Percentiles rank a stretch among this genome's conserved stretches.
phyloP scores from a whole-genome alignment of 2,888 invertebrate species.

The Orgyia antiqua region DNA sequence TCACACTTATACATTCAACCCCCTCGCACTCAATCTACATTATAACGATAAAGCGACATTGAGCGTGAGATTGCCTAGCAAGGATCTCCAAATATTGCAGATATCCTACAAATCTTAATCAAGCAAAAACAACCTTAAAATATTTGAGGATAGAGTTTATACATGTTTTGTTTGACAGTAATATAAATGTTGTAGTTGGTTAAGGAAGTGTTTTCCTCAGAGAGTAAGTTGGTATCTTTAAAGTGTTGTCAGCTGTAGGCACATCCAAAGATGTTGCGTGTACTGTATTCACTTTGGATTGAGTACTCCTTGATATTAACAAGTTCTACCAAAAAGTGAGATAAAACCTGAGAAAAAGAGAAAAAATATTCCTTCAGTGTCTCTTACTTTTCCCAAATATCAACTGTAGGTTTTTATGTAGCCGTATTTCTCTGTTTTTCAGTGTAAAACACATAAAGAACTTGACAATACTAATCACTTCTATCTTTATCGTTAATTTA shows the following conservation, averaged over 20 bases:
- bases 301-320: too few species aligned
- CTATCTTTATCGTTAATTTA: too few species aligned
- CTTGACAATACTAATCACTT: too few species aligned
- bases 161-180: constrained; percentile 3
- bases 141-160: constrained; percentile 4
- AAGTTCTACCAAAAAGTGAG: too few species aligned
- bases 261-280: too few species aligned
- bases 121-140: constrained; percentile 24
- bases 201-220: constrained; percentile 55
- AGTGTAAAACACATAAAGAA: too few species aligned
- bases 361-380: too few species aligned
- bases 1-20: constrained; percentile 26
- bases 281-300: too few species aligned
- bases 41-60: constrained; percentile 70
- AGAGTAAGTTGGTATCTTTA: constrained; percentile 45
- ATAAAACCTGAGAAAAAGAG: too few species aligned
- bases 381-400: too few species aligned
- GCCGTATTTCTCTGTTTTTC: too few species aligned
- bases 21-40: constrained; percentile 58
- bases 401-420: too few species aligned
- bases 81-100: constrained; percentile 25
- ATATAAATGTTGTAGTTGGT: constrained; percentile 27
- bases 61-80: constrained; percentile 65
- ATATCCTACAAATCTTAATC: constrained; percentile 13
- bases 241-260: constrained; percentile 43